Evolutionary conservation across 1,140 invertebrate genomes (phyloP), one percentile per base, ranked within the genome.

Genomic region (Metopolophium dirhodum): DNA sequence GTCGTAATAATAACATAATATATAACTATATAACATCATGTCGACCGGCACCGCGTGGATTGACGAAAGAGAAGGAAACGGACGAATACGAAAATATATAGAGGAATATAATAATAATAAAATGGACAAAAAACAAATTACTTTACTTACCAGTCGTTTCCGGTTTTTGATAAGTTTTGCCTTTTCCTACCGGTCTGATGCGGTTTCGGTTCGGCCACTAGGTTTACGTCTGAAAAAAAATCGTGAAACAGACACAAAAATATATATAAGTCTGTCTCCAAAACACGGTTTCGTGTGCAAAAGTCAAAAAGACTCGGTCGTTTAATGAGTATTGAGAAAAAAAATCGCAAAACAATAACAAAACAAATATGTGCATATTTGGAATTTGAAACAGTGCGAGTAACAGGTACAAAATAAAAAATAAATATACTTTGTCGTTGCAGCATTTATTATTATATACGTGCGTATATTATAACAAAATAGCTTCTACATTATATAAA

Each of bases 131-230:
- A 85, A 86, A 54, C 91, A 54, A 93, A 93, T 89, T 93, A 77
- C 54, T 82, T 94, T 94, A 96, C 96, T 97, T 95, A 97, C 97
- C 97, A 97, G 95, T 97, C 97, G 95, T 97, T 97, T 95, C 97
- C 97, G 82, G 97, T 97, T 96, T 97, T 97, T 94, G 97, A 96
- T 94, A 97, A 96, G 95, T 97, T 97, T 95, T 97, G 97, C 94
- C 97, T 95, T 95, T 98, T 98, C 94, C 97, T 96, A 94, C 97
- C 97, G 90, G 97, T 97, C 95, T 98, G 97, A 95, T 98, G 97
- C 87, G 97, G 97, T 95, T 98, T 98, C 51, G 97, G 97, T 95
- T 98, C 97, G 37, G 97, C 97, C 77, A 98, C 97, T 97, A 98
- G 97, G 95, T 98, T 98, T 51, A 97, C 97, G 96, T 97, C 97